Conservation (phyloP, 2,888 invertebrate genomes). For the Apamea crenata region DNA sequence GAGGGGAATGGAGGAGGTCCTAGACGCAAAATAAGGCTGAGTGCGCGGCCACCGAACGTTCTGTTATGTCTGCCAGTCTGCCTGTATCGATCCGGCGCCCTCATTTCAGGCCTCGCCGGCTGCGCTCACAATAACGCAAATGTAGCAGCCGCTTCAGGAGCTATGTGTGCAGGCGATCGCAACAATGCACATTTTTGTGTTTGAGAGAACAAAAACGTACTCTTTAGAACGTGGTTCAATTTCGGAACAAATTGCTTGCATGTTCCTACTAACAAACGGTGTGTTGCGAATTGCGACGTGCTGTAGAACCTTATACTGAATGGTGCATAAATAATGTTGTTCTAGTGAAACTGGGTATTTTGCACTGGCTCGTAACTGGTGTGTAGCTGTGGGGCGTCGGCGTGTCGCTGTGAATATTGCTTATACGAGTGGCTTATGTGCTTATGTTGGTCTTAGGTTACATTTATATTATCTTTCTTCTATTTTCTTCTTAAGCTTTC, state of each 20-base stretch:
- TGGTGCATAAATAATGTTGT: slow-evolving; percentile 52
- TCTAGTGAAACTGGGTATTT: slow-evolving; percentile 48
- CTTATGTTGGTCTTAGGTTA: slow-evolving; percentile 21
- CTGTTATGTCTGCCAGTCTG: slow-evolving; percentile 89
- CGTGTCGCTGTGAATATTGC: slow-evolving; percentile 46
- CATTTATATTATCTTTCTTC: slow-evolving; percentile 35
- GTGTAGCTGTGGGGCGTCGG: slow-evolving; percentile 46
- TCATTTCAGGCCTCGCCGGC: slow-evolving; percentile 84
- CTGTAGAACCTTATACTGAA: slow-evolving; percentile 49
- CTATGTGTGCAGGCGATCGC: slow-evolving; percentile 69
- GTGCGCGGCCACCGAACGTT: slow-evolving; percentile 61
- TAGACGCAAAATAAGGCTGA: slow-evolving; percentile 61
- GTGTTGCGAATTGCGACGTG: slow-evolving; percentile 41
- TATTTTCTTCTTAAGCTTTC: slow-evolving; percentile 26
- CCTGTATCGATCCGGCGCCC: slow-evolving; percentile 90
- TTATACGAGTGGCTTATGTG: slow-evolving; percentile 25
- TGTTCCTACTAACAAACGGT: slow-evolving; percentile 52
- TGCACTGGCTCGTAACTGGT: slow-evolving; percentile 41
- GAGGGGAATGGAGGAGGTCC: slow-evolving; percentile 26
- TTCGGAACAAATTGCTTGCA: slow-evolving; percentile 54
- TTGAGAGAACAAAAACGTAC: slow-evolving; percentile 57
- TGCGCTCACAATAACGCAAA: slow-evolving; percentile 80
- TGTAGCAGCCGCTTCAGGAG: slow-evolving; percentile 76
- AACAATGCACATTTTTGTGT: slow-evolving; percentile 65
- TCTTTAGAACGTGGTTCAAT: slow-evolving; percentile 60